These are phyloP conservation scores for Ladona fulva DNA, from an alignment of 1,140 invertebrate genomes.

Conservation along the genomic window DNA sequence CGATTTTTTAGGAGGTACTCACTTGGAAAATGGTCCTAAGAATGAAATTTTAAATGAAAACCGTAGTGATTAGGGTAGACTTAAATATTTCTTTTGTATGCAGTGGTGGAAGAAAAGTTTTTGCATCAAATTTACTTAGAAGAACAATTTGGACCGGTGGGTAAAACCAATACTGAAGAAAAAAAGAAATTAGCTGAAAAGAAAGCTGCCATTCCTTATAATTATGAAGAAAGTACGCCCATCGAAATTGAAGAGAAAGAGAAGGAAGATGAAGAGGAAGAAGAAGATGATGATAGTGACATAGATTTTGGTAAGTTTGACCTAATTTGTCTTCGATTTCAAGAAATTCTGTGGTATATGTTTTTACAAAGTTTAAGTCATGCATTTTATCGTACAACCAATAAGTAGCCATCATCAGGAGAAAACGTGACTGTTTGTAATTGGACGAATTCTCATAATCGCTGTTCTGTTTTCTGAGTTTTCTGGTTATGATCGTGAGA, in stretches of 20 bases:
- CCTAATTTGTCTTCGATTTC: too few species aligned
- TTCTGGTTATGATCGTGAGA: too few species aligned
- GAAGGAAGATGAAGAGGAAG: constrained; percentile 45
- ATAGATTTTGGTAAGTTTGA: constrained; percentile 69
- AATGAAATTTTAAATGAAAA: too few species aligned
- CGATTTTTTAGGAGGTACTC: constrained; percentile 75
- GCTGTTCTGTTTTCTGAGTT: too few species aligned
- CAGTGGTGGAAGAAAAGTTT: constrained; percentile 83
- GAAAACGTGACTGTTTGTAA: too few species aligned
- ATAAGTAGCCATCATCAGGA: too few species aligned
- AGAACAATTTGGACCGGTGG: constrained; percentile 86
- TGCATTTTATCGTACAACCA: too few species aligned
- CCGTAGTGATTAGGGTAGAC: too few species aligned
- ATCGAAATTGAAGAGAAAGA: constrained; percentile 20
- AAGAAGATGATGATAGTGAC: constrained; percentile 66
- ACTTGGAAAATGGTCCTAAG: too few species aligned
- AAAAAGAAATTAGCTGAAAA: constrained; percentile 62
- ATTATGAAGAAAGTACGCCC: constrained; percentile 64
- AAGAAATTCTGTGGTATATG: too few species aligned
- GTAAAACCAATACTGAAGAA: constrained; percentile 43
- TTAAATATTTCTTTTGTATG: constrained; percentile 26
- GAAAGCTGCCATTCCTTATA: constrained; percentile 89
- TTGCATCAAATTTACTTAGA: constrained; percentile 89
- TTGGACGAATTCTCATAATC: too few species aligned
- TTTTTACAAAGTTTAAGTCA: too few species aligned